Percentiles rank a stretch among this genome's conserved stretches.
These are phyloP conservation scores for Camponotus floridanus DNA, from an alignment of 1,140 invertebrate species.

Conservation along the genomic window DNA sequence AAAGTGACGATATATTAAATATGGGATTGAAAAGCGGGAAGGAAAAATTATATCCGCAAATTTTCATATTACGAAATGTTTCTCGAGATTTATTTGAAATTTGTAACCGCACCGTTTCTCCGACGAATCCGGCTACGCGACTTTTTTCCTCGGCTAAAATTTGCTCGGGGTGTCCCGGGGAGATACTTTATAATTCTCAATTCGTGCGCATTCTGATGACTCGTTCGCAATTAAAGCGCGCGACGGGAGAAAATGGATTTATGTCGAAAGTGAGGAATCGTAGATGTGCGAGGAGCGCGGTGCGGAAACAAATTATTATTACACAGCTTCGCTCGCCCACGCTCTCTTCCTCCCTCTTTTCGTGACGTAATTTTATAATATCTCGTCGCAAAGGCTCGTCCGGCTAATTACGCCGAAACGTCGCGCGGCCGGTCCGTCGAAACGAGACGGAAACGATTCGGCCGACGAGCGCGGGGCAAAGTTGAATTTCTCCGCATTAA, in stretches of 20 bases:
- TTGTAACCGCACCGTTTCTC: neutral
- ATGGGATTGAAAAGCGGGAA: neutral
- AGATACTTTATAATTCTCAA: slow-evolving; percentile 45
- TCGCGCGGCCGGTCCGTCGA: slow-evolving; percentile 45
- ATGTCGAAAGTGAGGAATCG: slow-evolving; percentile 62
- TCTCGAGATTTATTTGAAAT: neutral
- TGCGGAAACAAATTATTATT: slow-evolving; percentile 55
- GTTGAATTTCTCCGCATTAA: slow-evolving; percentile 79
- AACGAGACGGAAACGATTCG: slow-evolving; percentile 19
- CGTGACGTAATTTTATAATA: slow-evolving; percentile 51
- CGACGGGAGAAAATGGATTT: slow-evolving; percentile 59
- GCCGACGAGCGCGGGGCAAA: slow-evolving; percentile 66
- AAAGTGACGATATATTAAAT: neutral
- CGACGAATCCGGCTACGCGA: neutral
- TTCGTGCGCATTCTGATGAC: slow-evolving; percentile 56
- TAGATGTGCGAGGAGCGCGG: slow-evolving; percentile 4
- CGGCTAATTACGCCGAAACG: slow-evolving; percentile 65
- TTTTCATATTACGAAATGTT: neutral
- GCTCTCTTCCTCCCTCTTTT: slow-evolving; percentile 13
- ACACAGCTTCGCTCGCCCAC: slow-evolving; percentile 17
- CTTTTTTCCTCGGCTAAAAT: slow-evolving; percentile 12
- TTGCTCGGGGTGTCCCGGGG: neutral
- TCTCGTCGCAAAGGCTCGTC: slow-evolving; percentile 59
- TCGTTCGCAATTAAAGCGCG: slow-evolving; percentile 56
- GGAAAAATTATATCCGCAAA: neutral